Conservation (phyloP, 2,888 invertebrate genomes). For the Heliothis peltigera region DNA sequence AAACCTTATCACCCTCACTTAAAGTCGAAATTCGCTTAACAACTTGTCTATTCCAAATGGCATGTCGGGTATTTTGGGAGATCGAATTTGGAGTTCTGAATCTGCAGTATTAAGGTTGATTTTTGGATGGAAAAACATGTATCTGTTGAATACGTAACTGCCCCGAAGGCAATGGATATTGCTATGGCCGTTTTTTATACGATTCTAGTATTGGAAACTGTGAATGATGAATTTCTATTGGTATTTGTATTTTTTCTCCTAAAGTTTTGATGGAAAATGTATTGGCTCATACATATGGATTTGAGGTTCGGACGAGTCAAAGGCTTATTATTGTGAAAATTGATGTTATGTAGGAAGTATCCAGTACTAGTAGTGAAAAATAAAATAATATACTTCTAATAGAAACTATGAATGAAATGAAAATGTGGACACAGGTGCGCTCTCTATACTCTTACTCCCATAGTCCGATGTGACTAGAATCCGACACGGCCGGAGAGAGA, state of each 20-base stretch:
- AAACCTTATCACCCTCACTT: constrained; percentile 24
- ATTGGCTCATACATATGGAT: constrained; percentile 62
- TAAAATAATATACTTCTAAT: too few species aligned
- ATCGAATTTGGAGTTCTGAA: constrained; percentile 35
- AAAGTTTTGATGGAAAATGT: constrained; percentile 64
- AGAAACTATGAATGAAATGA: too few species aligned
- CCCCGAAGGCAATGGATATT: constrained; percentile 78
- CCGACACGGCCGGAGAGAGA: too few species aligned
- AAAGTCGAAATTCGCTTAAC: constrained; percentile 26
- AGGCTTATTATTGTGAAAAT: constrained; percentile 26
- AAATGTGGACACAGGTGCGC: too few species aligned
- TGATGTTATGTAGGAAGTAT: constrained; percentile 24
- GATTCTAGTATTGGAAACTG: constrained; percentile 70
- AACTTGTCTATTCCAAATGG: constrained; percentile 12
- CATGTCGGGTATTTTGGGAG: constrained; percentile 3
- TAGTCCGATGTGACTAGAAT: too few species aligned
- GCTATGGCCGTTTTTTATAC: constrained; percentile 76
- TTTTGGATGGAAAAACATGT: constrained; percentile 38
- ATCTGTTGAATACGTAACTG: constrained; percentile 68
- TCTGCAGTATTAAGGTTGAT: not conserved
- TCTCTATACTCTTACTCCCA: too few species aligned
- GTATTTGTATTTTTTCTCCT: constrained; percentile 67
- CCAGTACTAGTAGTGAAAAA: too few species aligned
- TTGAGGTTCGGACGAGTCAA: constrained; percentile 30
- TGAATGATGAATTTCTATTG: constrained; percentile 73